Percentiles rank a stretch among this genome's conserved stretches.
These are phyloP conservation scores for Cyanoderma ruficeps DNA, from an alignment of 2,113 vertebrate species.

Conservation along the genomic window DNA sequence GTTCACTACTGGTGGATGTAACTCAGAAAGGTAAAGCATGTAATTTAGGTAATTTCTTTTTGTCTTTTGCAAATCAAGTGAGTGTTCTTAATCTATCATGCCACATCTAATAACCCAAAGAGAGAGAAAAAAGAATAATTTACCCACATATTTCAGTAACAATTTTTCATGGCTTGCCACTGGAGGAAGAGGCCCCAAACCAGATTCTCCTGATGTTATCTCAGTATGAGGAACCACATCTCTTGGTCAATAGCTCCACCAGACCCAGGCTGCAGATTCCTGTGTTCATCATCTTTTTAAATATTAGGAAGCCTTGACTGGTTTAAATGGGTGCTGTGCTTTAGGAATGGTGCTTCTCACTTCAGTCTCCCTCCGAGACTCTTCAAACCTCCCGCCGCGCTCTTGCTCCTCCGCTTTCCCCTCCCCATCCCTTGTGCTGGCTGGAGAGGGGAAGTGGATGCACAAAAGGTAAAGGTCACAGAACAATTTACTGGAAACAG, in stretches of 20 bases:
- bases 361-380: not conserved
- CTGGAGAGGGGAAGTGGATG: not conserved
- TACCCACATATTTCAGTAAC: not conserved
- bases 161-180: not conserved
- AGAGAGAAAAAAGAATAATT: not conserved
- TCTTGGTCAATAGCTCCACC: not conserved
- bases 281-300: not conserved
- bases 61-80: not conserved
- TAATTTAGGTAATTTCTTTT: not conserved
- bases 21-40: not conserved
- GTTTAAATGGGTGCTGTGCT: not conserved
- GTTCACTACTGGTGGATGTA: not conserved
- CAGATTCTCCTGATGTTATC: not conserved
- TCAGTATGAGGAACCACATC: not conserved
- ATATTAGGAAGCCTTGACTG: not conserved
- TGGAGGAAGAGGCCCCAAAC: not conserved
- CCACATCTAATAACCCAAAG: not conserved
- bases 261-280: not conserved
- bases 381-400: not conserved
- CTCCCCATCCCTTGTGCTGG: not conserved
- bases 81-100: not conserved
- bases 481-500: not conserved
- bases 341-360: not conserved
- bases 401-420: not conserved
- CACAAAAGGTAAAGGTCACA: not conserved